Evolutionary conservation across 2,888 invertebrate species (phyloP).

Genomic region (Epirrhoe alternata): DNA sequence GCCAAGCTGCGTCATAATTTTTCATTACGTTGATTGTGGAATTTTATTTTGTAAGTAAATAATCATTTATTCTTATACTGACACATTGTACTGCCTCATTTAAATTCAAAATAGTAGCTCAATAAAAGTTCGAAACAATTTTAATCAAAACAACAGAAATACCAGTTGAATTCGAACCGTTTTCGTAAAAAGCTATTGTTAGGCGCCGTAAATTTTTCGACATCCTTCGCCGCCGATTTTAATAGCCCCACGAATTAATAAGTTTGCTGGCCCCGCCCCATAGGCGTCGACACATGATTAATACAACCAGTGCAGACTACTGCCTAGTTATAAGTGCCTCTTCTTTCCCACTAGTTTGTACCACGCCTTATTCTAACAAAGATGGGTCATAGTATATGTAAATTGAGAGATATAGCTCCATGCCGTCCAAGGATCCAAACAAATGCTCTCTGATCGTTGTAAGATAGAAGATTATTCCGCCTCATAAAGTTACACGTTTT

Average conservation of each 20-base stretch:
- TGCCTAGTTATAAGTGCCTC: slow-evolving; percentile 68
- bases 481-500: neutral
- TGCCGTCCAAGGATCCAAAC: neutral
- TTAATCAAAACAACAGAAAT: slow-evolving; percentile 5
- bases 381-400: slow-evolving; percentile 39
- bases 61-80: slow-evolving; percentile 3
- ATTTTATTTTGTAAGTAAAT: slow-evolving; percentile 3
- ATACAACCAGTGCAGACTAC: slow-evolving; percentile 72
- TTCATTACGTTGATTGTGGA: slow-evolving; percentile 7
- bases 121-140: slow-evolving; percentile 6
- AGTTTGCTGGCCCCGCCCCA: slow-evolving; percentile 73
- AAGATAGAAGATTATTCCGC: neutral
- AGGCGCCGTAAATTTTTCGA: slow-evolving; percentile 48
- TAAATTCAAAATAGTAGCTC: neutral
- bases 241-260: slow-evolving; percentile 81
- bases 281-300: slow-evolving; percentile 82
- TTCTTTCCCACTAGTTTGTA: slow-evolving; percentile 60
- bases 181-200: slow-evolving; percentile 17
- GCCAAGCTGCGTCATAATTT: slow-evolving; percentile 1
- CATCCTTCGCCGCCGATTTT: slow-evolving; percentile 69
- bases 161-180: neutral
- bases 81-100: slow-evolving; percentile 2
- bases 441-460: neutral
- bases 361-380: slow-evolving; percentile 58
- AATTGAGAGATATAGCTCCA: slow-evolving; percentile 28